Conservation (phyloP, 1,140 invertebrate species). For the Drosophila willistoni region DNA sequence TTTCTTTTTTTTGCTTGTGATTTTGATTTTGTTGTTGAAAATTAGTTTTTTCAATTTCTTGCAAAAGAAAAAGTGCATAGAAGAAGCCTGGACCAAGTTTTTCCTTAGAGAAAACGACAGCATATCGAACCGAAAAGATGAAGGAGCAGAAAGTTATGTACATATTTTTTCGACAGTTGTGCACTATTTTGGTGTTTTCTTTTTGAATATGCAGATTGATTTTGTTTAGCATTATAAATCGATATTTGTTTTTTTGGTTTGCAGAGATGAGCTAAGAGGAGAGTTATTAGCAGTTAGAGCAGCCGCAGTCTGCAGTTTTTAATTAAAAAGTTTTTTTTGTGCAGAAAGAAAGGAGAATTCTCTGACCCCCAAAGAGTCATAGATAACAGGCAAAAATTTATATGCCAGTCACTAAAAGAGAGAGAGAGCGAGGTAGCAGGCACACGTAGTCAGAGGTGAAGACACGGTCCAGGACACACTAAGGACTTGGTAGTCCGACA, state of each 20-base stretch:
- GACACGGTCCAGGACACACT: constrained; percentile 8
- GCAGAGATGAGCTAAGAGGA: neutral
- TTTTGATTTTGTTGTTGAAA: constrained; percentile 51
- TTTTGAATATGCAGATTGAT: constrained; percentile 57
- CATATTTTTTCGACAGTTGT: constrained; percentile 40
- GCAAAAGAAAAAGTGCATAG: constrained; percentile 21
- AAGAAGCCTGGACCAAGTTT: constrained; percentile 35
- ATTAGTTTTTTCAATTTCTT: constrained; percentile 59
- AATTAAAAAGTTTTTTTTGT: constrained; percentile 47
- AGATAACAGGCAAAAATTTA: constrained; percentile 34
- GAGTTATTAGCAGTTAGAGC: constrained; percentile 21
- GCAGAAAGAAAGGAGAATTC: neutral
- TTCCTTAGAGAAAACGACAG: constrained; percentile 24
- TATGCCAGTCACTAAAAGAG: constrained; percentile 10
- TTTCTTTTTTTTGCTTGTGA: constrained; percentile 30
- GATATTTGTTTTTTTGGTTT: constrained; percentile 21
- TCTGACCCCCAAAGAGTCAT: constrained; percentile 18
- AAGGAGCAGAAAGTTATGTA: constrained; percentile 46
- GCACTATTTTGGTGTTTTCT: constrained; percentile 12
- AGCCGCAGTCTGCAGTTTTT: constrained; percentile 34
- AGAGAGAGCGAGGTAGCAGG: neutral
- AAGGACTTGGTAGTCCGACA: constrained; percentile 13
- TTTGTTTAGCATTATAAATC: constrained; percentile 26
- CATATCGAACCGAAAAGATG: neutral
- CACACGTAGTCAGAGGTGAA: constrained; percentile 16